Percentiles rank a stretch among this genome's conserved stretches.
These are phyloP conservation scores for Silurus asotus DNA, from an alignment of 2,113 vertebrate genomes.

Conservation along the genomic window DNA sequence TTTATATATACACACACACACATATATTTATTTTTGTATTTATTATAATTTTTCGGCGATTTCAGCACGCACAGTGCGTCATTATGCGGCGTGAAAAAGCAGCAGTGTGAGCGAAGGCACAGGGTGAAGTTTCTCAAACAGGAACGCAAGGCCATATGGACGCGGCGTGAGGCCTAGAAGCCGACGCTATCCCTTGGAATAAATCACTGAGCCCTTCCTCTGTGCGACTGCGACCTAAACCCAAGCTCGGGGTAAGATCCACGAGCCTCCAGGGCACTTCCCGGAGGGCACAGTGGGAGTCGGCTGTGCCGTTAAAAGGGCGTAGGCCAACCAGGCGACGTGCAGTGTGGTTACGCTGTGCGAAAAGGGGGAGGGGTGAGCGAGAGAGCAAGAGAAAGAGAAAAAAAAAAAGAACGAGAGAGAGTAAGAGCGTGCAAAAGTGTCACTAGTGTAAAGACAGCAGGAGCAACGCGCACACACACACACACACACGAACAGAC, in stretches of 20 bases:
- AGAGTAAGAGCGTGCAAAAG: not conserved
- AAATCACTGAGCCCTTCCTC: not conserved
- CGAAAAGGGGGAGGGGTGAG: not conserved
- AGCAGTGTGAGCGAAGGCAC: not conserved
- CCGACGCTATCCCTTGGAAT: not conserved
- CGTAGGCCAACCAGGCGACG: slow-evolving; percentile 6
- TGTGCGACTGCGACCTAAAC: not conserved
- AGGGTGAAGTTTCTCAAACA: not conserved
- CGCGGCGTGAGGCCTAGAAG: slow-evolving; percentile 22
- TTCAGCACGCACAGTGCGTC: too few relatives aligned
- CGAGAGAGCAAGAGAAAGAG: not conserved
- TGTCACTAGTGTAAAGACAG: not conserved
- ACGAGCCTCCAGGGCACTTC: not conserved
- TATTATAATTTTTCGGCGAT: not conserved
- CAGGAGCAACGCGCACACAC: not conserved
- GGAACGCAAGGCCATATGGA: slow-evolving; percentile 27
- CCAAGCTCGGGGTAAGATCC: not conserved
- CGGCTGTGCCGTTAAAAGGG: slow-evolving; percentile 27
- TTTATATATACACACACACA: too few relatives aligned
- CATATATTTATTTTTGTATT: too few relatives aligned
- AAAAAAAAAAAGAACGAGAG: not conserved
- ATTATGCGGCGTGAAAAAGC: not conserved
- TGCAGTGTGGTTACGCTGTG: slow-evolving; percentile 15
- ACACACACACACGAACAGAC: not conserved
- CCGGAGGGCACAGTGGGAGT: slow-evolving; percentile 1